A percentile compares a stretch with the other conserved stretches of the same genome.
These are phyloP conservation scores for Archegozetes longisetosus DNA, from an alignment of 1,140 invertebrate species.

Conservation along the genomic window DNA sequence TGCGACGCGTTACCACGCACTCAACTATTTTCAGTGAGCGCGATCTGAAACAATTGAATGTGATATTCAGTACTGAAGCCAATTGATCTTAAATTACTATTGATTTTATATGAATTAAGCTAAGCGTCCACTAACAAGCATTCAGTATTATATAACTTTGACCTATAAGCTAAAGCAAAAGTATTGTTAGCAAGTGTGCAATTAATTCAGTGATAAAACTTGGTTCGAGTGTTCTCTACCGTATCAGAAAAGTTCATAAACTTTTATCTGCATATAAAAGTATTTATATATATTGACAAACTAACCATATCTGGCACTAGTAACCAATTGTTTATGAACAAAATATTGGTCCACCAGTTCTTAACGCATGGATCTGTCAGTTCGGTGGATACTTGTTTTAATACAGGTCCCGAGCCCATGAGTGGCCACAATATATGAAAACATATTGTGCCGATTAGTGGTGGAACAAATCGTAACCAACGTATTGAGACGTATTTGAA, in stretches of 20 bases:
- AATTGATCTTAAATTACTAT: too few relatives aligned
- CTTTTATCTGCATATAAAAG: background rate
- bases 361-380: conserved; percentile 2
- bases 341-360: conserved; percentile 5
- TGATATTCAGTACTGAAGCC: too few relatives aligned
- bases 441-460: conserved; percentile 1
- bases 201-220: too few relatives aligned
- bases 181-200: too few relatives aligned
- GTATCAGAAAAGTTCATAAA: background rate
- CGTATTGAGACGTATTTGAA: background rate
- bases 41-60: too few relatives aligned
- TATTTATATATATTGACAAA: background rate
- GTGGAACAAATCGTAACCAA: background rate
- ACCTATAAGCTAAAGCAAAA: too few relatives aligned
- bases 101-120: too few relatives aligned
- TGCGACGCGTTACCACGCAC: too few relatives aligned
- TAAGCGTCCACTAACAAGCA: too few relatives aligned
- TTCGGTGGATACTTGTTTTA: background rate
- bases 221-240: too few relatives aligned
- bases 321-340: conserved; percentile 9
- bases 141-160: too few relatives aligned
- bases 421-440: conserved; percentile 1
- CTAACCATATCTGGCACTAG: conserved; percentile 5
- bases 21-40: too few relatives aligned
- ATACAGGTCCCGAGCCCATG: conserved; percentile 2